Conservation (phyloP, 1,140 invertebrate genomes). For the Drosophila azteca region DNA sequence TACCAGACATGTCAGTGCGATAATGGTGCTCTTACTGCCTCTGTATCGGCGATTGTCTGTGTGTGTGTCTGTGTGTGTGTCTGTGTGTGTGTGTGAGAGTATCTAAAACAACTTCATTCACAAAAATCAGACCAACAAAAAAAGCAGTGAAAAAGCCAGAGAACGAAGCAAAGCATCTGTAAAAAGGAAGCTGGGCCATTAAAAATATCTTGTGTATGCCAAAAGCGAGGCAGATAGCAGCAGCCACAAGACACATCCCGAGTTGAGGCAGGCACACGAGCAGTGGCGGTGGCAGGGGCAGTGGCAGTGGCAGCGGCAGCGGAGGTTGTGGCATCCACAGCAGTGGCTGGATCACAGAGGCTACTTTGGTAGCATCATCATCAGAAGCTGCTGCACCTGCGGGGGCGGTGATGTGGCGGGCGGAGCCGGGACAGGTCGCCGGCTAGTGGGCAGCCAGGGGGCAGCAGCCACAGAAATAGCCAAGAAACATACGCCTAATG, state of each 20-base stretch:
- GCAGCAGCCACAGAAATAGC: conserved; percentile 43
- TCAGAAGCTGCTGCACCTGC: conserved; percentile 44
- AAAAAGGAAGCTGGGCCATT: conserved; percentile 79
- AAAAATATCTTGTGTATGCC: conserved; percentile 81
- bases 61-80: not conserved
- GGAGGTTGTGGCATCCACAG: conserved; percentile 2
- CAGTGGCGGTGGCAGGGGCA: no score
- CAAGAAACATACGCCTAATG: conserved; percentile 77
- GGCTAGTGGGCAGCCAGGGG: conserved; percentile 18
- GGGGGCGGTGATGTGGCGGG: conserved; percentile 51
- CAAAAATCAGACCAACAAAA: conserved; percentile 72
- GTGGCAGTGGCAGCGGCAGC: no score
- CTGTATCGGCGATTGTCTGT: conserved; percentile 25
- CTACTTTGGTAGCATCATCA: conserved; percentile 43
- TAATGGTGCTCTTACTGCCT: conserved; percentile 63
- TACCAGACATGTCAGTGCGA: conserved; percentile 78
- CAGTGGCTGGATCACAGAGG: conserved; percentile 2
- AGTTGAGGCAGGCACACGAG: no score
- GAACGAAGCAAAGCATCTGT: conserved; percentile 37
- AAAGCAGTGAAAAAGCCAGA: conserved; percentile 10
- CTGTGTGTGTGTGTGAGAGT: conserved; percentile 11
- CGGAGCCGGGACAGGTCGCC: conserved; percentile 20
- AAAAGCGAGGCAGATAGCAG: conserved; percentile 67
- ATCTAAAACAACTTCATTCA: conserved; percentile 79
- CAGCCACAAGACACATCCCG: conserved; percentile 35